Percentiles rank a stretch among this genome's conserved stretches.
phyloP scores from a whole-genome alignment of 2,888 invertebrate species.

The Schizotus pectinicornis region DNA sequence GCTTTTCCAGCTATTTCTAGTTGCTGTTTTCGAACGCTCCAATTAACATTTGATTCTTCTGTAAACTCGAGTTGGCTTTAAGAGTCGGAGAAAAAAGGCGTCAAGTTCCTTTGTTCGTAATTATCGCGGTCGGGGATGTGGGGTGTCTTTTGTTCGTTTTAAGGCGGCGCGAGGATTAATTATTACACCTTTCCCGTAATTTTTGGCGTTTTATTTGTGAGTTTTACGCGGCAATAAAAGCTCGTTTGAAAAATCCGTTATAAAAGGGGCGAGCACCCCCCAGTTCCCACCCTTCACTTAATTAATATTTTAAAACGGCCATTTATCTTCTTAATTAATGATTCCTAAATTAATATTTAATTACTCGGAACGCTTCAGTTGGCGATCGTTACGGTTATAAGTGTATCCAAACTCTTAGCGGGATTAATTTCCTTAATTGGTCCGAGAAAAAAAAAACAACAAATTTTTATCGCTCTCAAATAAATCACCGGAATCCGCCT shows the following conservation, averaged over 20 bases:
- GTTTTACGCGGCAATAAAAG: slow-evolving; percentile 7
- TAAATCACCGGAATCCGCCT: not conserved
- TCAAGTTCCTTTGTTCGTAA: too few relatives aligned
- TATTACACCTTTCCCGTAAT: not conserved
- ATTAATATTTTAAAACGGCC: slow-evolving; percentile 53
- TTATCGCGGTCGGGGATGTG: too few relatives aligned
- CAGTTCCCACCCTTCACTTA: slow-evolving; percentile 45
- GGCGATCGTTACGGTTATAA: not conserved
- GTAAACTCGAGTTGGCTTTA: too few relatives aligned
- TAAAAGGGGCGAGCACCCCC: slow-evolving; percentile 7
- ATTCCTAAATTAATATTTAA: slow-evolving; percentile 55
- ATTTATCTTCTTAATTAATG: slow-evolving; percentile 56
- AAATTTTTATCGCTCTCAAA: not conserved
- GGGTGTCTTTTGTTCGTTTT: too few relatives aligned
- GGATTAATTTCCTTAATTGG: slow-evolving; percentile 1
- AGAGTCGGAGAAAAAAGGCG: too few relatives aligned
- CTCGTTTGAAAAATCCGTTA: not conserved
- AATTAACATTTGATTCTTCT: too few relatives aligned
- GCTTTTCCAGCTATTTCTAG: too few relatives aligned
- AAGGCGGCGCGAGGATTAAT: too few relatives aligned
- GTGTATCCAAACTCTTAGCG: not conserved
- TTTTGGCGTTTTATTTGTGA: slow-evolving; percentile 3
- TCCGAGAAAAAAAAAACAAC: not conserved
- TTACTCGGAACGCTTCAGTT: slow-evolving; percentile 49
- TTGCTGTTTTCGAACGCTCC: too few relatives aligned